Evolutionary conservation across 2,888 invertebrate species (phyloP).

Genomic region (Xanthostigma xanthostigma): DNA sequence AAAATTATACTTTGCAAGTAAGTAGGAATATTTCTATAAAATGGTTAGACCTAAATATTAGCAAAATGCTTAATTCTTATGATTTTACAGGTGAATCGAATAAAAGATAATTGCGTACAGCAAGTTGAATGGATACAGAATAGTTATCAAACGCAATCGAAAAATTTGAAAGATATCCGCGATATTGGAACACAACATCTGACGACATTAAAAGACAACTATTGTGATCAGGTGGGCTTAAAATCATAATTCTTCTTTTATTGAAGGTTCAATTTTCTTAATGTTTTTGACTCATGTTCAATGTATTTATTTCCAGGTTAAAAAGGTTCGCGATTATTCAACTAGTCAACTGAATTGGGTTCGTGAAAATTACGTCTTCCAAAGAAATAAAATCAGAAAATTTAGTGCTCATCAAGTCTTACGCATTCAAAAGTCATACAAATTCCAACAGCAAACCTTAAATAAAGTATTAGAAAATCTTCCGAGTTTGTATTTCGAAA

Average conservation of each 20-base stretch:
- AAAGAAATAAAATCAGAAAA: constrained; percentile 84
- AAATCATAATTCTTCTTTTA: background rate
- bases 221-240: constrained; percentile 68
- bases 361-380: constrained; percentile 89
- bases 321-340: constrained; percentile 83
- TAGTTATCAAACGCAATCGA: constrained; percentile 79
- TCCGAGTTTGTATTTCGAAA: constrained; percentile 81
- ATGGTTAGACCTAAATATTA: background rate
- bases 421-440: constrained; percentile 80
- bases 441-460: constrained; percentile 87
- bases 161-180: constrained; percentile 71
- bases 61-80: constrained; percentile 2
- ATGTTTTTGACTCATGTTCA: background rate
- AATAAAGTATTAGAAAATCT: constrained; percentile 89
- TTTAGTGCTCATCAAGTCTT: constrained; percentile 88
- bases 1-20: constrained; percentile 84
- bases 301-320: constrained; percentile 46
- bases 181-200: constrained; percentile 85
- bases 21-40: constrained; percentile 12
- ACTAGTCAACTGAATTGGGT: constrained; percentile 84
- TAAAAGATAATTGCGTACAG: constrained; percentile 84
- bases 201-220: constrained; percentile 75
- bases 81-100: constrained; percentile 55
- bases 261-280: background rate
- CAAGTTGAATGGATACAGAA: constrained; percentile 90